A percentile compares a stretch with the other conserved stretches of the same genome.
Evolutionary conservation across 2,113 vertebrate genomes (phyloP).

Genomic region (Marmota monax): DNA sequence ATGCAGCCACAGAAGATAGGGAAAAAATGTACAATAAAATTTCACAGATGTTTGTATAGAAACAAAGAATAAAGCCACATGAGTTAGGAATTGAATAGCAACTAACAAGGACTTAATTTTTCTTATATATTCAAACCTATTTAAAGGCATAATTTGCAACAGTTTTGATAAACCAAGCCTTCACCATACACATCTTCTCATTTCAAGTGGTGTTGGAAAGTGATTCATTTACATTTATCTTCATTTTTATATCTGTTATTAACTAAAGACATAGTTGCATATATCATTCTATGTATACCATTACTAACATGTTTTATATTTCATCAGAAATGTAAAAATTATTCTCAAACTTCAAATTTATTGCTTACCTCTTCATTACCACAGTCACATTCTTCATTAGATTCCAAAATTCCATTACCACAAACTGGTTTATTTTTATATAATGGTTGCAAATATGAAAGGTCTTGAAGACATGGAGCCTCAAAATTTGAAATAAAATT

Average conservation of each 20-base stretch:
- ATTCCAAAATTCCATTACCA: slow-evolving; percentile 77
- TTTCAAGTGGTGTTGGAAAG: not conserved
- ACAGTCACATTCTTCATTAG: slow-evolving; percentile 81
- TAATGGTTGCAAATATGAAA: slow-evolving; percentile 8
- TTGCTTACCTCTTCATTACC: slow-evolving; percentile 64
- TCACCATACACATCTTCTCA: not conserved
- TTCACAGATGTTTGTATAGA: not conserved
- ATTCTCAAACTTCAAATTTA: not conserved
- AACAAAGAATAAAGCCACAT: not conserved
- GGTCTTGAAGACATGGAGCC: slow-evolving; percentile 61
- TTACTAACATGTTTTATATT: not conserved
- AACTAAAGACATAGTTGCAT: not conserved
- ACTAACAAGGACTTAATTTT: not conserved
- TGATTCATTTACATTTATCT: not conserved
- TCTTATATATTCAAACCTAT: not conserved
- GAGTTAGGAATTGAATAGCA: not conserved
- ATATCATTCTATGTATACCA: not conserved
- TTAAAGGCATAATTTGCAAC: not conserved
- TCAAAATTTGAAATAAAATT: slow-evolving; percentile 57
- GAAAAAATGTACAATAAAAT: not conserved
- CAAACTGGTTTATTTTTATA: slow-evolving; percentile 54
- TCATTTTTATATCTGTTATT: not conserved
- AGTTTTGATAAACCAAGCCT: not conserved
- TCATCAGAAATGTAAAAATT: not conserved
- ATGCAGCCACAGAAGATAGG: not conserved